Percentiles rank a stretch among this genome's conserved stretches.
Conservation (phyloP, 2,113 vertebrate species). For the Alethe castanea region DNA sequence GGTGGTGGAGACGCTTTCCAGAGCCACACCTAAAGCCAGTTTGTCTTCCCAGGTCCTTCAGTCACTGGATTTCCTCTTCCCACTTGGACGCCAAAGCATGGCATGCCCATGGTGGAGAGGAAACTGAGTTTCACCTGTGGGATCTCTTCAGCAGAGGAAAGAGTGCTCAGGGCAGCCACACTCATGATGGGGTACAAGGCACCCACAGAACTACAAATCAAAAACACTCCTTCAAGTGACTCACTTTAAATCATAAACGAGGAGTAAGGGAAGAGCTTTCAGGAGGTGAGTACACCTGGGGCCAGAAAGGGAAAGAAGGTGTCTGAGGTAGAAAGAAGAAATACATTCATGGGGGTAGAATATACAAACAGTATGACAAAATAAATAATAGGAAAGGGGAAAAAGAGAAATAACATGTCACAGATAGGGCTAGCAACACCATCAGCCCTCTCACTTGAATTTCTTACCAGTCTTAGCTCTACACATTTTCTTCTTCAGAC, state of each 20-base stretch:
- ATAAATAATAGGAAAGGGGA: background rate
- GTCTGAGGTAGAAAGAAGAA: background rate
- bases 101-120: rapidly evolving
- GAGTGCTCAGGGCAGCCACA: background rate
- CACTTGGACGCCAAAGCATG: rapidly evolving
- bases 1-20: background rate
- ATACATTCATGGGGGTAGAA: background rate
- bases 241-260: background rate
- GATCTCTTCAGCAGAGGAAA: background rate
- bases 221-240: background rate
- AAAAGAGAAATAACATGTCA: background rate
- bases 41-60: background rate
- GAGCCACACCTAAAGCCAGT: background rate
- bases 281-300: background rate
- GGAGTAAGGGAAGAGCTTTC: background rate
- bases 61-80: background rate
- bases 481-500: no score
- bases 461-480: no score
- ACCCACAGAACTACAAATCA: background rate
- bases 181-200: rapidly evolving
- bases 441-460: no score
- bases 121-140: background rate
- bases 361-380: background rate
- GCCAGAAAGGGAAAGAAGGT: background rate
- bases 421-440: no score